Percentiles rank a stretch among this genome's conserved stretches.
Evolutionary conservation across 2,113 vertebrate genomes (phyloP).

Genomic region (Pandion haliaetus): DNA sequence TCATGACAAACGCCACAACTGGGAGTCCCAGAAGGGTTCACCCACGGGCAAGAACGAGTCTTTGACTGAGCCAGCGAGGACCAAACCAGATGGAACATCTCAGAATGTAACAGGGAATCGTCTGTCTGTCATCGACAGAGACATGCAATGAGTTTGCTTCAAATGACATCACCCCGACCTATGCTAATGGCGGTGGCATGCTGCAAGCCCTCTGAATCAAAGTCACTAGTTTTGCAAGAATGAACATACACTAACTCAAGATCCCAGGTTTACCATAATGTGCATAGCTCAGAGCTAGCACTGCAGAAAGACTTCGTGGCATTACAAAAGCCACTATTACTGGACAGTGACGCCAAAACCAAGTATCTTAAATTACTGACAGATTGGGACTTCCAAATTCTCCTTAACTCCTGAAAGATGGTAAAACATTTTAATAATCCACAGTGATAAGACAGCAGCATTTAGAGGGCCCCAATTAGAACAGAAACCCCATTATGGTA

Average conservation of each 20-base stretch:
- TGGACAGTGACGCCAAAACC: rapidly evolving
- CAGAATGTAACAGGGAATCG: not conserved
- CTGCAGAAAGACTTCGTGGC: not conserved
- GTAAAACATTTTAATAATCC: not conserved
- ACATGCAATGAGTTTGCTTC: not conserved
- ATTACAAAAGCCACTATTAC: not conserved
- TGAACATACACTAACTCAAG: not conserved
- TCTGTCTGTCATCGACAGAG: not conserved
- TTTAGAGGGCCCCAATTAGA: not conserved
- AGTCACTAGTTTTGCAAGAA: not conserved
- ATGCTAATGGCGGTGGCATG: rapidly evolving
- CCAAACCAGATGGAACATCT: not conserved
- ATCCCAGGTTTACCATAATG: not conserved
- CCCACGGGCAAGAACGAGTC: rapidly evolving
- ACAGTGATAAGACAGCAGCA: not conserved
- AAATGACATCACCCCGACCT: not conserved
- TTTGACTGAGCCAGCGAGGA: not conserved
- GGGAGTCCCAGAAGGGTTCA: not conserved
- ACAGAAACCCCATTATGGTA: not conserved
- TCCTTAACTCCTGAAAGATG: not conserved
- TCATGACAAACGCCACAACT: not conserved
- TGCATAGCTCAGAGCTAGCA: not conserved
- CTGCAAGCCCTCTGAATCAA: not conserved
- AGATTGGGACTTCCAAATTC: not conserved
- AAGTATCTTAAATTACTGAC: not conserved